Evolutionary conservation across 2,113 vertebrate genomes (phyloP).

Genomic region (Guaruba guarouba): DNA sequence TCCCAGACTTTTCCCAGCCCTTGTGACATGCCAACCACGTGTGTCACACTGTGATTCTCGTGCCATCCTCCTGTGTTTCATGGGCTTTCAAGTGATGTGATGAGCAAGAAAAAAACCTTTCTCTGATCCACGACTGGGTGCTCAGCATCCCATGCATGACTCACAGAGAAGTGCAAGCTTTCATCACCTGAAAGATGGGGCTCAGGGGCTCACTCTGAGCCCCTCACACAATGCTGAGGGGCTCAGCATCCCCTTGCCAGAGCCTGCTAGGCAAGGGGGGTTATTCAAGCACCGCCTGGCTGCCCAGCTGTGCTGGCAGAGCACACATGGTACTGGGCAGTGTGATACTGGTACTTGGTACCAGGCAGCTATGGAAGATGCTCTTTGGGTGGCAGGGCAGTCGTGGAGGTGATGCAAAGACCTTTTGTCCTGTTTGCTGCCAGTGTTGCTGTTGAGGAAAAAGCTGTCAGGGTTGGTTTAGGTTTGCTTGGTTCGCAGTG

Average conservation of each 20-base stretch:
- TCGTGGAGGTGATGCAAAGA: background rate
- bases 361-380: background rate
- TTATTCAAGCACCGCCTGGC: background rate
- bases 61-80: background rate
- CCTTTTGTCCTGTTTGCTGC: background rate
- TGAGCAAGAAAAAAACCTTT: background rate
- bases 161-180: background rate
- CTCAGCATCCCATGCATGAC: background rate
- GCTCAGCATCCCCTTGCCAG: background rate
- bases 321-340: background rate
- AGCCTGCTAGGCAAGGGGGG: background rate
- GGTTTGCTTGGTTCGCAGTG: background rate
- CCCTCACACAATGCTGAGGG: background rate
- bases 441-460: background rate
- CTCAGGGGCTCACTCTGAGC: background rate
- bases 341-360: background rate
- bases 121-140: background rate
- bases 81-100: background rate
- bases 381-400: rapidly evolving
- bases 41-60: background rate
- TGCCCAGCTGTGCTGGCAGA: background rate
- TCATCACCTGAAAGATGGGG: background rate
- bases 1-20: background rate
- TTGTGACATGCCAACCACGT: background rate
- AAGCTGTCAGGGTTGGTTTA: background rate